Conservation (phyloP, 1,140 invertebrate genomes). For the Pseudoatta argentina region DNA sequence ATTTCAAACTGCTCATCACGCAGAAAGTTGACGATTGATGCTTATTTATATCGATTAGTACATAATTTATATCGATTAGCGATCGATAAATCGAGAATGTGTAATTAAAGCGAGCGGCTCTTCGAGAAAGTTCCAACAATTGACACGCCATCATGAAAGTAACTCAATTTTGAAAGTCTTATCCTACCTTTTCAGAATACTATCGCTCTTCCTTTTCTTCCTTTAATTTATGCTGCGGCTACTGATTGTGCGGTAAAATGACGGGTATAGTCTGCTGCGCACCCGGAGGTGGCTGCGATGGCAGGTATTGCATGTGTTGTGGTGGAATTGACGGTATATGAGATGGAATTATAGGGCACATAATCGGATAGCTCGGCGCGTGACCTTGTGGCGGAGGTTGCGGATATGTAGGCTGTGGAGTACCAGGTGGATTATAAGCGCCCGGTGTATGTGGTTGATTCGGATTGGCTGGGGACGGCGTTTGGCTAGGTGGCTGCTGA, state of each 20-base stretch:
- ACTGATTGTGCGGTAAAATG: conserved; percentile 86
- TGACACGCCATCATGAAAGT: conserved; percentile 69
- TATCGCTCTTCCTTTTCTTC: conserved; percentile 75
- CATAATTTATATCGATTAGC: not conserved
- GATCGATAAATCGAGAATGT: not conserved
- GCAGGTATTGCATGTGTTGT: conserved; percentile 86
- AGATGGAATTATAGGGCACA: conserved; percentile 88
- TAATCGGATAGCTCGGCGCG: conserved; percentile 87
- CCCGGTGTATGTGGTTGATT: conserved; percentile 88
- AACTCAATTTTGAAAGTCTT: conserved; percentile 73
- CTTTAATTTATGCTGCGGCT: conserved; percentile 77
- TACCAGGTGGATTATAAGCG: conserved; percentile 87
- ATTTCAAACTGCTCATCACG: not conserved
- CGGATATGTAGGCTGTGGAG: conserved; percentile 86
- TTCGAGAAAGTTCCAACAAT: not conserved
- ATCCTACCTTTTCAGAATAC: conserved; percentile 77
- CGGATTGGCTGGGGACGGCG: conserved; percentile 89
- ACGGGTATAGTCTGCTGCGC: conserved; percentile 86
- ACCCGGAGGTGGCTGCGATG: conserved; percentile 86
- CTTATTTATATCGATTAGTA: not conserved
- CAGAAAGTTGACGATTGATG: not conserved
- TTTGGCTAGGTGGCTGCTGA: conserved; percentile 88
- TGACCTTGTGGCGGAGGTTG: conserved; percentile 86
- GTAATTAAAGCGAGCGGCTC: not conserved
- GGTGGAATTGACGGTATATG: conserved; percentile 86